Evolutionary conservation across 2,888 invertebrate genomes (phyloP), one percentile per base, ranked within the genome.

Genomic region (Agelastica alni): DNA sequence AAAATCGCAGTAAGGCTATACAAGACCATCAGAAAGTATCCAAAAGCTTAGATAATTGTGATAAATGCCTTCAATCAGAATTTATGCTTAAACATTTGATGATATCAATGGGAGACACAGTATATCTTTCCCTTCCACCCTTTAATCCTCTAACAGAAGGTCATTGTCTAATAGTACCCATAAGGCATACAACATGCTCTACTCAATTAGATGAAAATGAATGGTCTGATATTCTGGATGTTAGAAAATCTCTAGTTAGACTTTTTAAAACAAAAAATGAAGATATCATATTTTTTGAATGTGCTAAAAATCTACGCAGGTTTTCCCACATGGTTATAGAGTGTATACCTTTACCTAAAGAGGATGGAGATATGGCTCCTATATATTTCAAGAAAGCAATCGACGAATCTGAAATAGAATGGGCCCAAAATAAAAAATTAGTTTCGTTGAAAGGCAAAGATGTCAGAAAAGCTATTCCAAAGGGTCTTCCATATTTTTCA

Each of bases 371-470:
- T 67, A 79, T 89, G 78, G 93, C 94, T 2, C 93, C 96, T 0
- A 95, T 98, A 69, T 98, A 96, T 77, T 98, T 98, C 76, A 96
- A 96, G 83, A 99, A 99, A 82, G 97, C 96, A 0, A 86, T 99
- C 52, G 83, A 92, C 67, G 98, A 99, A 75, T 93, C 93, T 61
- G 98, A 96, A 77, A 84, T 85, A 12, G 96, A 97, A 77, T 99
- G 97, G 96, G 84, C 93, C 3, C 87, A 89, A 69, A 99, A 99
- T 74, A 96, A 94, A 73, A 97, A 98, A 80, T 72, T 95, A 26
- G 82, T 94, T 1, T 85, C 89, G 43, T 75, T 93, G 3, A 71
- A 69, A 56, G 79, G 79, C 5, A 89, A 87, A 71, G 85, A 89
- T 72, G 81, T 98, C 14, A 82, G 93, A 32, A 84, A 83, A 70